Conservation (phyloP, 2,113 vertebrate species). For the Cephalopholis sonnerati region DNA sequence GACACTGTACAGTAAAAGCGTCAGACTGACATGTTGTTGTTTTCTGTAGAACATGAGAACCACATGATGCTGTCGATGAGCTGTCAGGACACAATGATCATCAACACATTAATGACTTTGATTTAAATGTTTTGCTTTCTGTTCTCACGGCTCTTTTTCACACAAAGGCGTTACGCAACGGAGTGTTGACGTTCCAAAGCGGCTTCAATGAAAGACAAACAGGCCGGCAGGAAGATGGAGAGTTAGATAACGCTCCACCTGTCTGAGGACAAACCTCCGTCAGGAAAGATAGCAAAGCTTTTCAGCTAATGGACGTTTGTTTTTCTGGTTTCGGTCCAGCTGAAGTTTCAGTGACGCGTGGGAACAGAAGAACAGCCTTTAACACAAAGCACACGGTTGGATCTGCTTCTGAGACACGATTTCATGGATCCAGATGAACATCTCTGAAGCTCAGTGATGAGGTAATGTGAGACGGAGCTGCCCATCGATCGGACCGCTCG, state of each 20-base stretch:
- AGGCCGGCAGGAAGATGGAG: slow-evolving; percentile 28
- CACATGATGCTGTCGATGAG: neutral
- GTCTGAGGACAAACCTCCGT: slow-evolving; percentile 1
- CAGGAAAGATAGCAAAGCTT: slow-evolving; percentile 24
- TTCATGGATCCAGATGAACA: slow-evolving; percentile 24
- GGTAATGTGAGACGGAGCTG: slow-evolving; percentile 16
- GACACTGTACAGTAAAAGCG: too few relatives aligned
- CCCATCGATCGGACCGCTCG: slow-evolving; percentile 29
- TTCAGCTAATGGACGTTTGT: slow-evolving; percentile 46
- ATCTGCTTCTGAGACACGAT: neutral
- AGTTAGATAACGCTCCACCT: slow-evolving; percentile 53
- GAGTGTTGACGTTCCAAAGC: slow-evolving; percentile 15
- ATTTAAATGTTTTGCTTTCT: neutral
- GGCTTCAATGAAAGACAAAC: slow-evolving; percentile 32
- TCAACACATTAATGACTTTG: neutral
- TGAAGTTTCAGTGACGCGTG: slow-evolving; percentile 23
- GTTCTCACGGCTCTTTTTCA: slow-evolving; percentile 39
- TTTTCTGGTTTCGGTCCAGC: slow-evolving; percentile 27
- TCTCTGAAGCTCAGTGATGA: slow-evolving; percentile 29
- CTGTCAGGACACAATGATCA: too few relatives aligned
- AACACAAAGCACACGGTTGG: slow-evolving; percentile 61
- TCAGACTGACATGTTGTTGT: neutral
- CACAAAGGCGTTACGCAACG: slow-evolving; percentile 12
- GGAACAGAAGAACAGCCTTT: slow-evolving; percentile 31
- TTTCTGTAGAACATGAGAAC: neutral